Conservation (phyloP, 2,797 vertebrate species). For the Pangasius mekongensis region DNA sequence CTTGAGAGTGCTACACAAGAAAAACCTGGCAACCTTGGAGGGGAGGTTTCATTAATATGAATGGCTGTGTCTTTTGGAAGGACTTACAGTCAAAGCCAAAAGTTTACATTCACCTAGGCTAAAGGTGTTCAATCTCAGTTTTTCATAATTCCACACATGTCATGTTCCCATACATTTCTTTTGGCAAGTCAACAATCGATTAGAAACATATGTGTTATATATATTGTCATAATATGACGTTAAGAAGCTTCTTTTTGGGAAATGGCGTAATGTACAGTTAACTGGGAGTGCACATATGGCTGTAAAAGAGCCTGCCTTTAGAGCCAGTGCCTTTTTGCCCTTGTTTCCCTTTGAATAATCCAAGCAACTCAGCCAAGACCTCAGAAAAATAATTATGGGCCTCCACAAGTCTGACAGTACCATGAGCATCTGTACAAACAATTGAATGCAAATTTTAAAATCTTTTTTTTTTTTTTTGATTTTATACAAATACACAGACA, state of each 20-base stretch:
- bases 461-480: no score
- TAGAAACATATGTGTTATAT: background rate
- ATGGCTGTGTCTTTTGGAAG: background rate
- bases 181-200: background rate
- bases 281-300: background rate
- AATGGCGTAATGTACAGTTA: background rate
- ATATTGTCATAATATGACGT: no score
- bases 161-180: background rate
- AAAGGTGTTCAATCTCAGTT: background rate
- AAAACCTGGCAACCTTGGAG: background rate
- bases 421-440: background rate
- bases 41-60: background rate
- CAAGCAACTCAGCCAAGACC: background rate
- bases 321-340: background rate
- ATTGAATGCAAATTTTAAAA: background rate
- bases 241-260: background rate
- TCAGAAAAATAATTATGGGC: background rate
- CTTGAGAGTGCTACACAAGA: background rate
- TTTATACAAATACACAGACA: background rate
- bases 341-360: background rate
- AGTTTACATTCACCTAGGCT: background rate
- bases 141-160: background rate
- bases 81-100: background rate
- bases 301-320: background rate
- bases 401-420: background rate